A percentile compares a stretch with the other conserved stretches of the same genome.
These are phyloP conservation scores for Caenorhabditis wallacei DNA, from an alignment of 2,888 invertebrate genomes.

Conservation along the genomic window DNA sequence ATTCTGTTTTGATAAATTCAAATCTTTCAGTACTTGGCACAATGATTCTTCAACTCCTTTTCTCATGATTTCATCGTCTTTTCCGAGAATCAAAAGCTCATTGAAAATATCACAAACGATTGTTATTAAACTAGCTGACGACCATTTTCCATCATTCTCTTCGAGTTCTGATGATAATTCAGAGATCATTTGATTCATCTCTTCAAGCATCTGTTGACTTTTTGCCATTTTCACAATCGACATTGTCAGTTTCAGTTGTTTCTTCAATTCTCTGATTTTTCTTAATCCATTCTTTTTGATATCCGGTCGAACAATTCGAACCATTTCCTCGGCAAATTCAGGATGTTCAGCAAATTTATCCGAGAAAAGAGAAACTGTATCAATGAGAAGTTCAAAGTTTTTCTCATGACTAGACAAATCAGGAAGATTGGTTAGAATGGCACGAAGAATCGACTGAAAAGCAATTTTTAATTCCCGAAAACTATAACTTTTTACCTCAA, in stretches of 20 bases:
- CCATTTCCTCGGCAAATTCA: slow-evolving; percentile 45
- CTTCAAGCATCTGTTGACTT: slow-evolving; percentile 31
- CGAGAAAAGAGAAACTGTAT: slow-evolving; percentile 40
- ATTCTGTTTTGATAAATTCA: slow-evolving; percentile 46
- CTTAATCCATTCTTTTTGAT: slow-evolving; percentile 33
- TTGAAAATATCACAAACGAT: slow-evolving; percentile 53
- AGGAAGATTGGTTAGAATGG: slow-evolving; percentile 26
- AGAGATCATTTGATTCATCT: slow-evolving; percentile 25
- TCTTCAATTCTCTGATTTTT: slow-evolving; percentile 34
- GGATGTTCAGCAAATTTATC: slow-evolving; percentile 18
- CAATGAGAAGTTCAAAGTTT: slow-evolving; percentile 43
- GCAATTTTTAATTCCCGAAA: neutral
- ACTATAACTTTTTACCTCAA: slow-evolving; percentile 12
- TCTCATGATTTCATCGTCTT: slow-evolving; percentile 27
- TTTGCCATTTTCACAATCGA: slow-evolving; percentile 50
- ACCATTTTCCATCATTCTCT: slow-evolving; percentile 49
- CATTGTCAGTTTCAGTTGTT: slow-evolving; percentile 39
- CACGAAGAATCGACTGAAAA: slow-evolving; percentile 32
- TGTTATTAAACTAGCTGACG: slow-evolving; percentile 33
- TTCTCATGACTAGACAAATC: slow-evolving; percentile 47
- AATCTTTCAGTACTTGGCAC: slow-evolving; percentile 40
- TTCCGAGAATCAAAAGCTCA: slow-evolving; percentile 50
- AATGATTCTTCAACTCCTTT: slow-evolving; percentile 38
- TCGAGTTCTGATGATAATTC: slow-evolving; percentile 35
- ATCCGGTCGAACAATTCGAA: slow-evolving; percentile 42